Evolutionary conservation across 2,113 vertebrate genomes (phyloP), one percentile per base, ranked within the genome.

Genomic region (Galeopterus variegatus): DNA sequence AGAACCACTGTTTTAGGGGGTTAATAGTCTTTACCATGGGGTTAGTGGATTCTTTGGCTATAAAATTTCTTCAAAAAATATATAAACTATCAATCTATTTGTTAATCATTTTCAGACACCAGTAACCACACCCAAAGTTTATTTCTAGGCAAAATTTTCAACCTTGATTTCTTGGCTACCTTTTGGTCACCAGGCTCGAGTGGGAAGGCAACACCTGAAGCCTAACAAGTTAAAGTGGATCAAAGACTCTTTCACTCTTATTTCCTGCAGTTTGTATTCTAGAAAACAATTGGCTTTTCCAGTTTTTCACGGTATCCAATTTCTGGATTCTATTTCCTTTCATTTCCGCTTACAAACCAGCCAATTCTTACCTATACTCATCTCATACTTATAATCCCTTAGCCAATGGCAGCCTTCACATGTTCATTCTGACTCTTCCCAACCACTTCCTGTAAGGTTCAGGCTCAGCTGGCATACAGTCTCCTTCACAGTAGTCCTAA

Each of bases 261-360:
- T 33, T 88, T 50, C 33, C 23, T 93, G 9, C 18, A 33, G 5
- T 64, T 92, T 79, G 10, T 50, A 82, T 72, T 92, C 88, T 87
- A 95, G 73, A 80, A 89, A 92, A 91, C 6, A 96, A 33, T 45
- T 81, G 45, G 7, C 2, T 45, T 96, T 90, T 64, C 86, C 52
- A 65, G 86, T 69, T 48, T 12, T 72, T 86, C 28, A 60, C 15
- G 62, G 3, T 1, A 45, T 76, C 77, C 28, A 58, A 54, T 76
- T 88, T 93, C 56, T 92, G 6, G 67, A 31, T 93, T 94, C 52
- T 58, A 41, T 92, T 96, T 97, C 21, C 56, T 92, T 79, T 73
- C 77, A 73, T 60, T 76, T 85, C 50, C 91, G 73, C 50, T 84
- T 90, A 56, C 28, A 90, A 92, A 87, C 21, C 75, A 86, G 33